Percentiles rank a stretch among this genome's conserved stretches.
These are phyloP conservation scores for Malacoraja senta DNA, from an alignment of 2,797 vertebrate genomes.

Conservation along the genomic window DNA sequence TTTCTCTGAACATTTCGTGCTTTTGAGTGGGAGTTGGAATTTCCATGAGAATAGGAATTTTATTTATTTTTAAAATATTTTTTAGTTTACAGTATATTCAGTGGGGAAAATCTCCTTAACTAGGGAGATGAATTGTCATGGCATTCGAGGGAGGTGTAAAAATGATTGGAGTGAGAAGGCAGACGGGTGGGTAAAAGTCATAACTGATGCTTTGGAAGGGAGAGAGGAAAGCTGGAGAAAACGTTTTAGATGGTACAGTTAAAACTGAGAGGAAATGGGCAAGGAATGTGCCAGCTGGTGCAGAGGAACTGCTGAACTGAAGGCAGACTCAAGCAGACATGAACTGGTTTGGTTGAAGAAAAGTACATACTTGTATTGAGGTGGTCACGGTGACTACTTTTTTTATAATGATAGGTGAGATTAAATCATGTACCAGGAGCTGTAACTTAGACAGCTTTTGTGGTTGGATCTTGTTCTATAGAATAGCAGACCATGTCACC, in stretches of 20 bases:
- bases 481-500: too few relatives aligned
- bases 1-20: background rate
- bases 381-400: background rate
- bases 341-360: background rate
- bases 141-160: background rate
- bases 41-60: background rate
- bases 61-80: background rate
- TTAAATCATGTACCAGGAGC: too few relatives aligned
- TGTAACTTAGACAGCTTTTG: too few relatives aligned
- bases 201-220: background rate
- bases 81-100: background rate
- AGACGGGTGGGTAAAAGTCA: background rate
- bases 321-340: background rate
- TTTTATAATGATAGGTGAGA: too few relatives aligned
- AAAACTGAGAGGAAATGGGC: background rate
- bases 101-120: background rate
- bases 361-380: background rate
- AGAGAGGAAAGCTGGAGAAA: background rate
- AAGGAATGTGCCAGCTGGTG: background rate
- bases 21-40: background rate
- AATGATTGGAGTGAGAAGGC: background rate
- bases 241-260: background rate
- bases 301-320: background rate
- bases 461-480: too few relatives aligned
- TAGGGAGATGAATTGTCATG: background rate